A percentile compares a stretch with the other conserved stretches of the same genome.
These are phyloP conservation scores for Cyclophora albipunctata DNA, from an alignment of 2,888 invertebrate genomes.

Conservation along the genomic window DNA sequence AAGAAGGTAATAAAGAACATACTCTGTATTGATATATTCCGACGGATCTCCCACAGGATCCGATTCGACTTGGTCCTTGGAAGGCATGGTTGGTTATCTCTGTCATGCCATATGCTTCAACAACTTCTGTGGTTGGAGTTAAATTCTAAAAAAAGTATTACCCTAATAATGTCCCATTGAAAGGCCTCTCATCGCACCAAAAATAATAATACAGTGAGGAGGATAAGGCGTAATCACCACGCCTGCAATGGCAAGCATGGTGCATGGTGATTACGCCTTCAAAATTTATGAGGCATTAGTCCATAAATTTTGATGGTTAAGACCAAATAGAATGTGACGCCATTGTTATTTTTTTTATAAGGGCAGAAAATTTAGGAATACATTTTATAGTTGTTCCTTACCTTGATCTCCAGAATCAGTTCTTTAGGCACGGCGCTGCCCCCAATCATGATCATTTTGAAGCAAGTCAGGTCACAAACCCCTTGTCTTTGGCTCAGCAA, in stretches of 20 bases:
- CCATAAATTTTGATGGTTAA: too few relatives aligned
- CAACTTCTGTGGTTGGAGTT: conserved; percentile 37
- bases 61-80: conserved; percentile 23
- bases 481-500: conserved; percentile 27
- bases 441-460: conserved; percentile 35
- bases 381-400: too few relatives aligned
- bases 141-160: conserved; percentile 22
- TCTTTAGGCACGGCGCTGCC: conserved; percentile 42
- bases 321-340: too few relatives aligned
- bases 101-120: conserved; percentile 48
- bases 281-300: too few relatives aligned
- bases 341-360: too few relatives aligned
- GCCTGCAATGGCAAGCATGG: too few relatives aligned
- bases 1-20: not conserved
- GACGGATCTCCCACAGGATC: conserved; percentile 37
- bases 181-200: too few relatives aligned
- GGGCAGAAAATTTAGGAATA: too few relatives aligned
- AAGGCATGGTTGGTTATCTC: conserved; percentile 41
- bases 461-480: conserved; percentile 41
- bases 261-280: too few relatives aligned
- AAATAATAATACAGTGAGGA: too few relatives aligned
- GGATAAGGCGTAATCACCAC: too few relatives aligned
- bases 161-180: too few relatives aligned
- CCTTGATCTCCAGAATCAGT: conserved; percentile 15
- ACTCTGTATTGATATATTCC: conserved; percentile 23